Percentiles rank a stretch among this genome's conserved stretches.
Conservation (phyloP, 2,797 vertebrate species). For the Urosaurus nigricauda region DNA sequence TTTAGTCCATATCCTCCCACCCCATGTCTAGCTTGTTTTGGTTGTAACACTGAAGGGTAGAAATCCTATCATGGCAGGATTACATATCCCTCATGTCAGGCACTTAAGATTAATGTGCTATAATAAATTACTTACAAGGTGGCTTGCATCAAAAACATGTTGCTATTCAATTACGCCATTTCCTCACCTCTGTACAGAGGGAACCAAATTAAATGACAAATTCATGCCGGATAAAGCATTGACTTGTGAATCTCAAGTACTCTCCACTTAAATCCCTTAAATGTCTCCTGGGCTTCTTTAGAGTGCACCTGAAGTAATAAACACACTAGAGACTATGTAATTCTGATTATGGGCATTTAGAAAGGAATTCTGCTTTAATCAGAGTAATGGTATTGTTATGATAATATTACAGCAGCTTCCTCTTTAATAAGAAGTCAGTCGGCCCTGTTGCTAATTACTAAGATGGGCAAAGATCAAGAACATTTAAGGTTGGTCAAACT, state of each 20-base stretch:
- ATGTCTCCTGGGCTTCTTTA: neutral
- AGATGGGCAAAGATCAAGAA: neutral
- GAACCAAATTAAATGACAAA: neutral
- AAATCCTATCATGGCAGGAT: neutral
- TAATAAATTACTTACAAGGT: conserved; percentile 1
- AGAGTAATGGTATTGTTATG: neutral
- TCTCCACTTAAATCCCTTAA: neutral
- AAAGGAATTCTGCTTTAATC: neutral
- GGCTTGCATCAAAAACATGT: neutral
- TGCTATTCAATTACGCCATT: neutral
- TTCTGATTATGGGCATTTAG: neutral
- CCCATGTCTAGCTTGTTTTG: neutral
- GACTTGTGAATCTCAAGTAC: neutral
- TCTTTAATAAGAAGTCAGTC: neutral
- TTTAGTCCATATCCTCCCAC: neutral
- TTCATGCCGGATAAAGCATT: neutral
- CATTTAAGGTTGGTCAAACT: neutral
- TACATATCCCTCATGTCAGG: neutral
- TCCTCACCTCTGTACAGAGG: neutral
- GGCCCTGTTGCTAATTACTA: neutral
- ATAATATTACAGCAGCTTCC: neutral
- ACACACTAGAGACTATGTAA: neutral
- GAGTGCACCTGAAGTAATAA: neutral
- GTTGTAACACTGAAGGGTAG: neutral
- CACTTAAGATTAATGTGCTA: neutral